These are phyloP conservation scores for Lepidurus apus DNA, from an alignment of 1,140 invertebrate genomes.

Conservation along the genomic window DNA sequence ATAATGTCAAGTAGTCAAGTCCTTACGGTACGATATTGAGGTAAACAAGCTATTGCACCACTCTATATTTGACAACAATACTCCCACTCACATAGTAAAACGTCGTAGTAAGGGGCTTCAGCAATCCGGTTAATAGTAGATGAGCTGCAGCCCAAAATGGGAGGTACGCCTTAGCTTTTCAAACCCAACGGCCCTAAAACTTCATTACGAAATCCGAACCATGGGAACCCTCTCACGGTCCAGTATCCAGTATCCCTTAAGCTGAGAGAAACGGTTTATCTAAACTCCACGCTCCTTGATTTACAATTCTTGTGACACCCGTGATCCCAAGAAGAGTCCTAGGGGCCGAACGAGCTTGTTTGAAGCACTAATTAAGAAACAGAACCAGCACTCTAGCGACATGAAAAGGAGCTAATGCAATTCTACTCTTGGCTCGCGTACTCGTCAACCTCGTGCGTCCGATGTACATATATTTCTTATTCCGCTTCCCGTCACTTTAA, in stretches of 20 bases:
- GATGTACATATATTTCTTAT: not conserved
- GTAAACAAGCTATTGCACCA: conserved; percentile 5
- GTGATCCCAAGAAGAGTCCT: no score
- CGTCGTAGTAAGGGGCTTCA: not conserved
- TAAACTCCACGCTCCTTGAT: no score
- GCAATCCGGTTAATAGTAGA: not conserved
- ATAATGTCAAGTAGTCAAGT: not conserved
- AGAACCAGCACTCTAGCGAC: not conserved
- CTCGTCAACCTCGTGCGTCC: not conserved
- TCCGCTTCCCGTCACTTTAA: no score
- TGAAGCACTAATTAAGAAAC: not conserved
- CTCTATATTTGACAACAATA: not conserved
- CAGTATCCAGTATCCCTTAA: not conserved
- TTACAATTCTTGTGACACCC: no score
- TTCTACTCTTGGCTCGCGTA: not conserved
- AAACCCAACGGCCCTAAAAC: not conserved
- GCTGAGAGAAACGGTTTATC: not conserved
- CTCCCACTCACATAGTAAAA: not conserved
- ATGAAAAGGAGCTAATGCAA: conserved; percentile 8
- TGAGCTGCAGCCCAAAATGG: not conserved
- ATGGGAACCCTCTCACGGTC: not conserved
- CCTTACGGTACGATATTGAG: not conserved
- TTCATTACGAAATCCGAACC: not conserved
- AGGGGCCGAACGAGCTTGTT: no score
- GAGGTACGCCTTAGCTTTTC: not conserved